Percentiles rank a stretch among this genome's conserved stretches.
Conservation (phyloP, 2,888 invertebrate species). For the Orthosia incerta region DNA sequence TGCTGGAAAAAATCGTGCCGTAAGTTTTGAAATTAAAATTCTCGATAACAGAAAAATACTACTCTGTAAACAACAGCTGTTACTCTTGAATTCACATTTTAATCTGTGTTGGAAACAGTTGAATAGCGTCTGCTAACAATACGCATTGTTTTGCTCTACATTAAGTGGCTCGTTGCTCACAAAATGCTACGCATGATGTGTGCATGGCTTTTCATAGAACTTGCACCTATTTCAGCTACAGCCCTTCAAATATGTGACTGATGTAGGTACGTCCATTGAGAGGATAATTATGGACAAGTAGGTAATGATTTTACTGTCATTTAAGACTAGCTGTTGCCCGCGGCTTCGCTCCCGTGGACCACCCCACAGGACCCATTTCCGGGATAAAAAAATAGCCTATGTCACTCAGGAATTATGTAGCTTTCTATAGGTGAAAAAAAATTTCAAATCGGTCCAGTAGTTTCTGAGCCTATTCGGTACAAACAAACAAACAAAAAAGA, state of each 20-base stretch:
- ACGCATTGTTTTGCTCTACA: conserved; percentile 11
- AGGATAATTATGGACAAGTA: background rate
- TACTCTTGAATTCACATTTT: background rate
- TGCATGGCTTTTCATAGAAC: background rate
- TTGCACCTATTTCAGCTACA: too few species aligned
- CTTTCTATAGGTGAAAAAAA: too few species aligned
- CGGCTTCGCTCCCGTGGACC: too few species aligned
- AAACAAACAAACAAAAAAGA: too few species aligned
- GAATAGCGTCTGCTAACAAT: conserved; percentile 22
- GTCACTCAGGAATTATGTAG: too few species aligned
- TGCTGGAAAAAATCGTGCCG: background rate
- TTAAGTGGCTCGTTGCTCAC: background rate
- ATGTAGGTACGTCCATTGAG: background rate
- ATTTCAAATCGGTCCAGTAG: too few species aligned
- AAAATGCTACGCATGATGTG: conserved; percentile 8
- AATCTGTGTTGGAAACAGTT: conserved; percentile 9
- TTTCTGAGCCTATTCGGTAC: too few species aligned
- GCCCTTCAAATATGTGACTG: background rate
- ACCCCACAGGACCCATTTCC: too few species aligned
- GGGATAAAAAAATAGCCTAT: too few species aligned
- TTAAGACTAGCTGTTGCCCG: too few species aligned
- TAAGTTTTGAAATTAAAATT: background rate
- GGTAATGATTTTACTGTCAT: background rate
- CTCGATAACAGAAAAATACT: background rate
- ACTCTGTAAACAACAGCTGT: too few species aligned